Percentiles rank a stretch among this genome's conserved stretches.
Conservation (phyloP, 2,113 vertebrate species). For the Mellivora capensis region DNA sequence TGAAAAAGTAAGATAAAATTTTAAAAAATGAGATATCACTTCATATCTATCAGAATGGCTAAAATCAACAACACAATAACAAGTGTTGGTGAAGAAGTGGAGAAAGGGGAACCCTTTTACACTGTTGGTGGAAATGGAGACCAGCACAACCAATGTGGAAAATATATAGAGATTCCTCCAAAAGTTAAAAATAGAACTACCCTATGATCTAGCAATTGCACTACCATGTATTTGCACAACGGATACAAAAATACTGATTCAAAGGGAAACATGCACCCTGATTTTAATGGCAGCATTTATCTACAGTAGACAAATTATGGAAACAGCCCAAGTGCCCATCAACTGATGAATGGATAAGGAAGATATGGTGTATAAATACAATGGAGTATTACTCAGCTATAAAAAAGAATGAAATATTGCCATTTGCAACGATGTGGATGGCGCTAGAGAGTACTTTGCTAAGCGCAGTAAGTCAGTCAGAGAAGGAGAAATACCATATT, state of each 20-base stretch:
- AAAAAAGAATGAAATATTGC: neutral
- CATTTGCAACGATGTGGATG: neutral
- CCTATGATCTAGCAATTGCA: neutral
- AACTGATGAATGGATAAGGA: neutral
- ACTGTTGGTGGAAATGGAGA: no score
- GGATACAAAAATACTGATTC: neutral
- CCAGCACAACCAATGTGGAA: no score
- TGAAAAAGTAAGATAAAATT: no score
- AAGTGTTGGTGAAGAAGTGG: no score
- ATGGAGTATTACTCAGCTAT: neutral
- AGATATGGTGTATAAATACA: neutral
- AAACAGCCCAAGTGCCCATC: neutral
- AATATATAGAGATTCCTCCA: neutral
- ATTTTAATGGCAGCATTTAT: neutral
- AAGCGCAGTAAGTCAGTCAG: neutral
- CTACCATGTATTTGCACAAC: neutral
- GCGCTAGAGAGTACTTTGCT: neutral
- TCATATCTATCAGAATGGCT: no score
- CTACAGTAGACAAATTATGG: neutral
- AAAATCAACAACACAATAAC: no score
- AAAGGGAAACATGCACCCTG: neutral
- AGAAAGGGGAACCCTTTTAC: no score
- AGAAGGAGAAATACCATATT: neutral
- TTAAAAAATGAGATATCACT: no score
- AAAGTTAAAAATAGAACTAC: neutral